Conservation (phyloP, 2,888 invertebrate species). For the Pristionchus arcanus region DNA sequence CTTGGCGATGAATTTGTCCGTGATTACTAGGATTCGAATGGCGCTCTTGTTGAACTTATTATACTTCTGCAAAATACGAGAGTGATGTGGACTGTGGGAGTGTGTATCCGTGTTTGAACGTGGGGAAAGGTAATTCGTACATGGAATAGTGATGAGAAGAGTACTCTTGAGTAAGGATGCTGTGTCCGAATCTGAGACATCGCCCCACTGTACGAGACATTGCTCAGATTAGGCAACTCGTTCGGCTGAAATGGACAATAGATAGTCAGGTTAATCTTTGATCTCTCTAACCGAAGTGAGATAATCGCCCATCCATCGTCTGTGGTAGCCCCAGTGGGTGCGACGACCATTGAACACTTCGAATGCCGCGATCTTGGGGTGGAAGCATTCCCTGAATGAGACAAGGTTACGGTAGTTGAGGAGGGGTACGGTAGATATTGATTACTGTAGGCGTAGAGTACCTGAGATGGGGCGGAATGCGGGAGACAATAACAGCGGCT, state of each 20-base stretch:
- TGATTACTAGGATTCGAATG: constrained; percentile 80
- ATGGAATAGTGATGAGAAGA: constrained; percentile 62
- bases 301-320: constrained; percentile 91
- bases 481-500: constrained; percentile 68
- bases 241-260: constrained; percentile 38
- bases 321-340: constrained; percentile 86
- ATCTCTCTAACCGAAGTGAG: constrained; percentile 82
- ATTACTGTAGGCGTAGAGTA: not conserved
- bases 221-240: constrained; percentile 49
- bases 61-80: constrained; percentile 75
- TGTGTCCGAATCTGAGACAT: constrained; percentile 56
- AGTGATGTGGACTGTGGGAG: not conserved
- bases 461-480: constrained; percentile 72
- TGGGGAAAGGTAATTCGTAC: not conserved
- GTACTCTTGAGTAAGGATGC: constrained; percentile 58
- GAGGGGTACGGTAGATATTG: not conserved
- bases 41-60: constrained; percentile 81
- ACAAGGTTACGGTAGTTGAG: not conserved
- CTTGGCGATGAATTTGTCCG: constrained; percentile 81
- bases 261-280: not conserved
- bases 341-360: constrained; percentile 86
- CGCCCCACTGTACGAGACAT: constrained; percentile 56
- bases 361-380: constrained; percentile 87
- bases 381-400: constrained; percentile 83
- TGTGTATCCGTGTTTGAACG: not conserved